A percentile compares a stretch with the other conserved stretches of the same genome.
phyloP scores from a whole-genome alignment of 2,888 invertebrate species.

The Tuberolachnus salignus region DNA sequence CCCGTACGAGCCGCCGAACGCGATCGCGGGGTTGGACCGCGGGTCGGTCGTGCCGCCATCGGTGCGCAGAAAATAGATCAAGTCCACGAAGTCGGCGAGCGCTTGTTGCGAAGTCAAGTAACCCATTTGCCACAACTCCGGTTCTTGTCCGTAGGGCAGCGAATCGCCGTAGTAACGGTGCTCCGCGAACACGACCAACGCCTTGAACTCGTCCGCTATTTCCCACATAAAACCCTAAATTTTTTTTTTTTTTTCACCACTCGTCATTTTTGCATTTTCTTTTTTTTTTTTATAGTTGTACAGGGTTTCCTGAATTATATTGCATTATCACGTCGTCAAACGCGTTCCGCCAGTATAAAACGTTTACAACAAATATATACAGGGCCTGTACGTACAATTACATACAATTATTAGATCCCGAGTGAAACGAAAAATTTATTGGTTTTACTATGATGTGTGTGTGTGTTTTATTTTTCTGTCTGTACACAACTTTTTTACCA shows the following conservation, averaged over 20 bases:
- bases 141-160: constrained; percentile 82
- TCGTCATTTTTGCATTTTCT: too few relatives aligned
- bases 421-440: too few relatives aligned
- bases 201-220: constrained; percentile 77
- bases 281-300: too few relatives aligned
- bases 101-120: constrained; percentile 91
- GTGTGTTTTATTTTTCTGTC: too few relatives aligned
- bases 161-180: constrained; percentile 94
- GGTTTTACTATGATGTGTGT: too few relatives aligned
- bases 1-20: constrained; percentile 89
- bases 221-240: constrained; percentile 88
- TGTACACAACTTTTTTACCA: too few relatives aligned
- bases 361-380: too few relatives aligned
- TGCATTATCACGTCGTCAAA: too few relatives aligned
- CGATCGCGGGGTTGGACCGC: constrained; percentile 89
- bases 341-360: too few relatives aligned
- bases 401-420: too few relatives aligned
- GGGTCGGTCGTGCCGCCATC: constrained; percentile 72
- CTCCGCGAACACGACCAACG: constrained; percentile 87
- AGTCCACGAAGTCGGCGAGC: constrained; percentile 86
- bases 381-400: too few relatives aligned
- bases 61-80: constrained; percentile 70
- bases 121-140: constrained; percentile 64
- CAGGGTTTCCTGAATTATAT: too few relatives aligned
- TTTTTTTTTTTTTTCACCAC: not conserved